Conservation (phyloP, 1,140 invertebrate genomes). For the Lasaia peninsularis region DNA sequence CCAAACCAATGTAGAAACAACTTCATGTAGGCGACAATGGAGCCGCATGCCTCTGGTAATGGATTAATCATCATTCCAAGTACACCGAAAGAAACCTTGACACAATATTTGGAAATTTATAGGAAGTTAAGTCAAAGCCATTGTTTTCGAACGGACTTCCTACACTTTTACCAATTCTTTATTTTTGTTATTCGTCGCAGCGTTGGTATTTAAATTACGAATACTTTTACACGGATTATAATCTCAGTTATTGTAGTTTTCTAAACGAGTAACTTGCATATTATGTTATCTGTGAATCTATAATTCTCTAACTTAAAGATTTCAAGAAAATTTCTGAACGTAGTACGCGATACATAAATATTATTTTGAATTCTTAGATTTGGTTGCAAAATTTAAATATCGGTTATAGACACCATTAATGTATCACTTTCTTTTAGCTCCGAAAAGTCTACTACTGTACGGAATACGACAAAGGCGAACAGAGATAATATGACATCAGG, state of each 20-base stretch:
- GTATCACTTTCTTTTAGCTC: too few relatives aligned
- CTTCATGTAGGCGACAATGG: constrained; percentile 38
- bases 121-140: constrained; percentile 3
- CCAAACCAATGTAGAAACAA: background rate
- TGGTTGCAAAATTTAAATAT: too few relatives aligned
- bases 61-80: constrained; percentile 41
- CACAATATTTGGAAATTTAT: constrained; percentile 31
- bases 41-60: constrained; percentile 34
- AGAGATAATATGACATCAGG: too few relatives aligned
- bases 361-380: too few relatives aligned
- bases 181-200: background rate
- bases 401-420: too few relatives aligned
- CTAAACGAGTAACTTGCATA: too few relatives aligned
- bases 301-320: too few relatives aligned
- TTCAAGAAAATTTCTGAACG: too few relatives aligned
- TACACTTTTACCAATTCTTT: background rate
- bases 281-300: too few relatives aligned
- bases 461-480: too few relatives aligned
- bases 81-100: constrained; percentile 51
- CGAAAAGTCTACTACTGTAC: too few relatives aligned
- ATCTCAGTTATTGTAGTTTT: background rate
- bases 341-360: too few relatives aligned
- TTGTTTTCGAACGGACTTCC: constrained; percentile 2
- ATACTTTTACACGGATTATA: background rate
- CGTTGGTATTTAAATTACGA: background rate